Evolutionary conservation across 2,888 invertebrate species (phyloP).

Genomic region (Acronicta alni): DNA sequence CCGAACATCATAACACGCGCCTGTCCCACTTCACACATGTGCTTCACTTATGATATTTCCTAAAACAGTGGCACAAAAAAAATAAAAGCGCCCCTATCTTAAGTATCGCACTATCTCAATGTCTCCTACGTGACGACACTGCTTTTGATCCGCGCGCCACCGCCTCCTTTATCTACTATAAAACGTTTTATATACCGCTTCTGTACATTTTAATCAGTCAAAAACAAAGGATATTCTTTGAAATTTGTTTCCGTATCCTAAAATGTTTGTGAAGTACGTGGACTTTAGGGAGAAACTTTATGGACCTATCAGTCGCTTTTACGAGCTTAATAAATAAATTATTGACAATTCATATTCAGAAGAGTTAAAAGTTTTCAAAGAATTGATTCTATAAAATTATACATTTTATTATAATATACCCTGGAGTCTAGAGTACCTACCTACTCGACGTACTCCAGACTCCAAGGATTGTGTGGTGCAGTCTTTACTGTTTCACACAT

Average conservation of each 20-base stretch:
- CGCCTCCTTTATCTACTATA: slow-evolving; percentile 78
- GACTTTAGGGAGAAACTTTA: slow-evolving; percentile 60
- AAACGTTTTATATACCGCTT: slow-evolving; percentile 80
- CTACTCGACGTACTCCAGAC: no score
- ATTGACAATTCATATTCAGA: slow-evolving; percentile 41
- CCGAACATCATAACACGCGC: slow-evolving; percentile 73
- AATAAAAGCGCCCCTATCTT: slow-evolving; percentile 80
- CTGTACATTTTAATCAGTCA: slow-evolving; percentile 87
- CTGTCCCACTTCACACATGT: slow-evolving; percentile 75
- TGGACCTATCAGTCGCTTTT: slow-evolving; percentile 52
- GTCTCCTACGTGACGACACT: slow-evolving; percentile 78
- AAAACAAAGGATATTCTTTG: slow-evolving; percentile 79
- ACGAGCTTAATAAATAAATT: slow-evolving; percentile 53
- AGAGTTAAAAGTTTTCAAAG: slow-evolving; percentile 10
- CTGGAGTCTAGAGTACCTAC: no score
- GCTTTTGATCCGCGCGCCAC: slow-evolving; percentile 81
- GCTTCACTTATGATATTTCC: slow-evolving; percentile 75
- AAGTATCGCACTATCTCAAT: slow-evolving; percentile 79
- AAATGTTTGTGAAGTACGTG: slow-evolving; percentile 76
- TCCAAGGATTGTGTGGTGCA: neutral
- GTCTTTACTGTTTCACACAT: no score
- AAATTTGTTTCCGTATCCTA: slow-evolving; percentile 82
- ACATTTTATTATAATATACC: no score
- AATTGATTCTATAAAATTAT: no score
- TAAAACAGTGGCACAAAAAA: slow-evolving; percentile 81